Base-by-base conservation (phyloP, 2,888 invertebrate genomes). In the Drepanosiphum platanoidis region DNA sequence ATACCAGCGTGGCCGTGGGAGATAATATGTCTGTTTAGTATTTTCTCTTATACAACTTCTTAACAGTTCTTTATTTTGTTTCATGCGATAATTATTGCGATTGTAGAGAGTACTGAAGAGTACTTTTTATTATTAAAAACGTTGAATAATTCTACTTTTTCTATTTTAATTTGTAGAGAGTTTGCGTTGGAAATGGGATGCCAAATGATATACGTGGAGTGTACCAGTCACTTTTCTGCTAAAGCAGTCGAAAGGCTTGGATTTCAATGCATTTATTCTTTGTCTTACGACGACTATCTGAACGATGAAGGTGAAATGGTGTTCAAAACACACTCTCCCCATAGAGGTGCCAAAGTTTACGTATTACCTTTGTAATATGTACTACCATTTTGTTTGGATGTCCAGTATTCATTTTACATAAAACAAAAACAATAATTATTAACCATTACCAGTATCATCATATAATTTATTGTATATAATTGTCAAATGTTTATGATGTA, bases 181-280 rank as follows among this genome's bases (percentile, higher is more conserved):
- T 89, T 92, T n/a, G 92, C 92, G 46, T 90, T 89, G 87, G 90
- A 92, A 86, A 89, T 90, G 84, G 91, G 91, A 34, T 91, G 92
- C 87, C 90, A 91, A 86, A 90, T 95, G 11, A 91, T 94, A 86
- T 92, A 95, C 42, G 92, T 93, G 71, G 93, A 95, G 88, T 95
- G 95, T 86, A 93, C 94, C 5, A 95, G 95, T 88, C 92, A 93
- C 86, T 95, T 92, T 89, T 95, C 95, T 3, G 94, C 94, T 0
- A 92, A 92, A 89, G 93, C 95, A 0, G 93, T 95, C 80, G 92
- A 93, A 87, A 92, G 93, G 88, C 90, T 93, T 36, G 95, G 94
- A 68, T 95, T 94, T 90, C 92, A 93, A 68, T 92, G 92, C 88
- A 92, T 93, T 79, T 94, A 93, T 89, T 90, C 91, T 61, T 90